These are phyloP conservation scores for Nipponacmea schrenckii DNA, from an alignment of 2,888 invertebrate genomes.

Conservation along the genomic window DNA sequence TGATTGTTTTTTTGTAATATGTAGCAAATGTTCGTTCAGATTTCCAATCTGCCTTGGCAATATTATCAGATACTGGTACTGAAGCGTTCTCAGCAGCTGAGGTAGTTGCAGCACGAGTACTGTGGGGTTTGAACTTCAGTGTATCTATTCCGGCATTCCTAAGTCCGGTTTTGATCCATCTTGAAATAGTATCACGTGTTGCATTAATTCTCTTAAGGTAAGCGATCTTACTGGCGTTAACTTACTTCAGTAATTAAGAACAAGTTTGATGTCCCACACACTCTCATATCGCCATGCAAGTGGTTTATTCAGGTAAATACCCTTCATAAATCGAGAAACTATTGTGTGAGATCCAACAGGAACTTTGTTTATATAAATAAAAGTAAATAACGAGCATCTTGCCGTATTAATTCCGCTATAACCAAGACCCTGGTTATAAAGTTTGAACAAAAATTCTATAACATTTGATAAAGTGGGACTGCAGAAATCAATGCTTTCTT, in stretches of 20 bases:
- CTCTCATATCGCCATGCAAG: slow-evolving; percentile 24
- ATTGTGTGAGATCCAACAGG: slow-evolving; percentile 16
- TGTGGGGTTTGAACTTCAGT: background rate
- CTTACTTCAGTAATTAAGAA: no score
- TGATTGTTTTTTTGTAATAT: background rate
- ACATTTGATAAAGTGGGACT: no score
- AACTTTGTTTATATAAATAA: slow-evolving; percentile 1
- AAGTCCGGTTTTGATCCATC: no score
- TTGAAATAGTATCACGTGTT: no score
- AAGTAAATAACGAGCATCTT: background rate
- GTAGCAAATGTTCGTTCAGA: background rate
- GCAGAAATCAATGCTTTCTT: no score
- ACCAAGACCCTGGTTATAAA: no score
- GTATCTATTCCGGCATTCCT: background rate
- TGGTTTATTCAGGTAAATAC: slow-evolving; percentile 18
- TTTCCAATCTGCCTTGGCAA: background rate
- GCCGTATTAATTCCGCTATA: no score
- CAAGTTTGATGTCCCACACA: slow-evolving; percentile 26
- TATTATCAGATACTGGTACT: background rate
- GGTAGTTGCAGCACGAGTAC: background rate
- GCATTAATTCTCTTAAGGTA: no score
- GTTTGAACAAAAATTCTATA: no score
- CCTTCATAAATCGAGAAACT: slow-evolving; percentile 33
- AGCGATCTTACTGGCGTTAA: no score
- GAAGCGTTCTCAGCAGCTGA: background rate